A percentile compares a stretch with the other conserved stretches of the same genome.
phyloP scores from a whole-genome alignment of 2,888 invertebrate genomes.

The Pediacus dermestoides region DNA sequence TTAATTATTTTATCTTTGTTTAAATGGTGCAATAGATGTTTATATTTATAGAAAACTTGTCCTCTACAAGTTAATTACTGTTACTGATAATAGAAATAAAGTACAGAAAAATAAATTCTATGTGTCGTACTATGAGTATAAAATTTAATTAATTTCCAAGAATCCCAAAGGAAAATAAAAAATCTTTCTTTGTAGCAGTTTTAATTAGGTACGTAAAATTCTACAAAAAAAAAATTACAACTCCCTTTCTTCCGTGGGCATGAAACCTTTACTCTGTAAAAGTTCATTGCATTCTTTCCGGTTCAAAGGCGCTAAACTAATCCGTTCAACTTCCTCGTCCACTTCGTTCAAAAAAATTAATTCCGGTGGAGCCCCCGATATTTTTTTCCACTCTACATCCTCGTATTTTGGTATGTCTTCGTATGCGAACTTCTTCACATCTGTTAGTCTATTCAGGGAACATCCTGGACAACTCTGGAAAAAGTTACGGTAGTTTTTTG shows the following conservation, averaged over 20 bases:
- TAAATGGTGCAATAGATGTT: too few species aligned
- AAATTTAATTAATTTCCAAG: too few species aligned
- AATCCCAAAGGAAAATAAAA: too few species aligned
- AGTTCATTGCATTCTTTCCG: slow-evolving; percentile 67
- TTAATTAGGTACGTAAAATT: too few species aligned
- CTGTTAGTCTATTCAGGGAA: slow-evolving; percentile 61
- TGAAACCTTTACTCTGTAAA: slow-evolving; percentile 59
- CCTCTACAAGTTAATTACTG: too few species aligned
- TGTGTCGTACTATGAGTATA: too few species aligned
- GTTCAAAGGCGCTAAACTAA: slow-evolving; percentile 56
- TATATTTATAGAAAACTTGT: too few species aligned
- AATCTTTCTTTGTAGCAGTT: too few species aligned
- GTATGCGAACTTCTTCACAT: slow-evolving; percentile 64
- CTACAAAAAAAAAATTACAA: too few species aligned
- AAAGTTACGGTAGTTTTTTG: slow-evolving; percentile 10
- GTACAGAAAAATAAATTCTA: too few species aligned
- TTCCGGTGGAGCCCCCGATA: slow-evolving; percentile 64
- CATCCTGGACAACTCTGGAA: slow-evolving; percentile 68
- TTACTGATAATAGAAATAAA: too few species aligned
- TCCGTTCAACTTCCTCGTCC: slow-evolving; percentile 61
- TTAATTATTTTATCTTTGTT: too few species aligned
- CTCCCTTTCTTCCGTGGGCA: slow-evolving; percentile 47
- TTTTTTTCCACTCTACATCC: slow-evolving; percentile 61
- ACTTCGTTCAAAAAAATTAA: slow-evolving; percentile 57
- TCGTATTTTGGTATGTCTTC: slow-evolving; percentile 65